phyloP scores from a whole-genome alignment of 2,888 invertebrate species.

The Meteorus colon region DNA sequence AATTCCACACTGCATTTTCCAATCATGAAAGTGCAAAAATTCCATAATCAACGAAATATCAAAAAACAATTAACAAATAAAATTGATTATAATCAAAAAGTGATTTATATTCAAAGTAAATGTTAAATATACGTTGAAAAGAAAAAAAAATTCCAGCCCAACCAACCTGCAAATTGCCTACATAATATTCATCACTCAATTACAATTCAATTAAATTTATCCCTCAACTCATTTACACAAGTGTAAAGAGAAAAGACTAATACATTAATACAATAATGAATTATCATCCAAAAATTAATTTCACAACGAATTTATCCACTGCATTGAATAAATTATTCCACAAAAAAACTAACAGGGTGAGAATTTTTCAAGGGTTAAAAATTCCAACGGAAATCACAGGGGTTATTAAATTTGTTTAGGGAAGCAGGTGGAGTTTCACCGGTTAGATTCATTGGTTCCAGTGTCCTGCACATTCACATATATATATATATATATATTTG shows the following conservation, averaged over 20 bases:
- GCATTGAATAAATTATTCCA: constrained; percentile 19
- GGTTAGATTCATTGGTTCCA: constrained; percentile 25
- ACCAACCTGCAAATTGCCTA: background rate
- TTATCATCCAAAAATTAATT: background rate
- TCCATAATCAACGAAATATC: no score
- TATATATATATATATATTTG: background rate
- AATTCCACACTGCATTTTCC: no score
- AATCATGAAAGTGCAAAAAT: no score
- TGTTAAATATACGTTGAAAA: background rate
- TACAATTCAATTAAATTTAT: background rate
- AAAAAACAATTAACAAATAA: no score
- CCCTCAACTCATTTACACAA: background rate
- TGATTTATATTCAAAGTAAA: background rate
- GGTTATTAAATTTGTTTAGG: constrained; percentile 73
- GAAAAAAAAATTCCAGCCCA: background rate
- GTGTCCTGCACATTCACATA: constrained; percentile 15
- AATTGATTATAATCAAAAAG: no score
- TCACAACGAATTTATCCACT: background rate
- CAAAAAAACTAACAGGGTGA: background rate
- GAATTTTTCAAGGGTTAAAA: constrained; percentile 56
- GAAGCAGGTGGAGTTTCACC: constrained; percentile 57
- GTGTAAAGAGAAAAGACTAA: background rate
- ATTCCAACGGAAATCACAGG: constrained; percentile 68
- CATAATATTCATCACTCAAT: background rate
- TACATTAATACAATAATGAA: background rate